A percentile compares a stretch with the other conserved stretches of the same genome.
Evolutionary conservation across 2,888 invertebrate species (phyloP).

Genomic region (Anorthoa munda): DNA sequence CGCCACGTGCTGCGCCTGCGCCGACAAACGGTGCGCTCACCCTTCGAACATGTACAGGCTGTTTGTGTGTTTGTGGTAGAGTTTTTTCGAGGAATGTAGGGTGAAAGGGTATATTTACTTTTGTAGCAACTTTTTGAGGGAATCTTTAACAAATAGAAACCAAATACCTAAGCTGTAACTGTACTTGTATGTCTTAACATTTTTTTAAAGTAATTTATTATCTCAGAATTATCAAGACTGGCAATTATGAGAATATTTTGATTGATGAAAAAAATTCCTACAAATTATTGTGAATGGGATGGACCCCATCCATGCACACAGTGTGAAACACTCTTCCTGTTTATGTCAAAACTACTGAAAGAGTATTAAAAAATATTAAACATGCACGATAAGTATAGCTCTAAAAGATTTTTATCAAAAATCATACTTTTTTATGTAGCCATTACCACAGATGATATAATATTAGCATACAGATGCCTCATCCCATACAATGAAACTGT

Average conservation of each 20-base stretch:
- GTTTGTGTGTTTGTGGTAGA: constrained; percentile 55
- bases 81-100: constrained; percentile 36
- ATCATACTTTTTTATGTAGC: too few relatives aligned
- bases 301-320: too few relatives aligned
- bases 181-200: neutral
- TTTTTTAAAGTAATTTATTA: neutral
- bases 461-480: too few relatives aligned
- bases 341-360: too few relatives aligned
- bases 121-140: neutral
- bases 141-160: neutral
- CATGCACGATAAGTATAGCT: too few relatives aligned
- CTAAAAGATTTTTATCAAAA: too few relatives aligned
- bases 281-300: neutral
- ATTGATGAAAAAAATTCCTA: neutral
- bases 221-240: neutral
- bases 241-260: neutral
- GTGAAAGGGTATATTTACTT: constrained; percentile 27
- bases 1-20: constrained; percentile 83
- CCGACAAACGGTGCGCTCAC: constrained; percentile 76
- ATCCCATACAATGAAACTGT: too few relatives aligned
- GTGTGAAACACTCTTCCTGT: too few relatives aligned
- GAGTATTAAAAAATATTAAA: too few relatives aligned
- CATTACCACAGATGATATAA: too few relatives aligned
- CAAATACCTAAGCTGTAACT: neutral
- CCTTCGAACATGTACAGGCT: constrained; percentile 77